Conservation (phyloP, 2,888 invertebrate species). For the Cabera pusaria region DNA sequence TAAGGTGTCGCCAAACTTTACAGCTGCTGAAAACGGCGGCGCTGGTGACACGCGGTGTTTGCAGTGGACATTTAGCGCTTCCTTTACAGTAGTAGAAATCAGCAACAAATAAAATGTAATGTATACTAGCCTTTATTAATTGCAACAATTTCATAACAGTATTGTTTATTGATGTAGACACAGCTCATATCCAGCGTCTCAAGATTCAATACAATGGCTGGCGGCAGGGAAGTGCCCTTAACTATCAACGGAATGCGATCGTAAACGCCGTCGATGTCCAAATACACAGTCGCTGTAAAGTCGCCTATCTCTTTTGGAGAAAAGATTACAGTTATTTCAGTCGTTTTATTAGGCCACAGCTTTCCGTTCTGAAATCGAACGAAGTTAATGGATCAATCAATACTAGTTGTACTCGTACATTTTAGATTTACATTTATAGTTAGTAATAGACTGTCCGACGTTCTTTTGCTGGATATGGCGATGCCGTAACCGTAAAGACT, state of each 20-base stretch:
- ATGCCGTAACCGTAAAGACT: too few species aligned
- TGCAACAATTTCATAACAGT: conserved; percentile 84
- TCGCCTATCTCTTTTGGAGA: conserved; percentile 77
- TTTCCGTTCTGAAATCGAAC: conserved; percentile 74
- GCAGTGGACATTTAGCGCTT: too few species aligned
- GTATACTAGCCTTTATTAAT: conserved; percentile 80
- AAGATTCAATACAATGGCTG: conserved; percentile 79
- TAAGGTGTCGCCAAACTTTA: too few species aligned
- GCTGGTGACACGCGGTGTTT: too few species aligned
- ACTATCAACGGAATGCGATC: conserved; percentile 78
- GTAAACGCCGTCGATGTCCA: conserved; percentile 83
- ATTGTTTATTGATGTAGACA: conserved; percentile 82
- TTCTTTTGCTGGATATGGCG: too few species aligned
- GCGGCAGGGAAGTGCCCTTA: conserved; percentile 82
- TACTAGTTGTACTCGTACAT: too few species aligned
- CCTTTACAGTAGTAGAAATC: too few species aligned
- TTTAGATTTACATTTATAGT: too few species aligned
- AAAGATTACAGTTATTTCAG: conserved; percentile 81
- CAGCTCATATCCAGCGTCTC: conserved; percentile 81
- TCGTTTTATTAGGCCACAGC: conserved; percentile 81
- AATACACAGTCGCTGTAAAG: conserved; percentile 74
- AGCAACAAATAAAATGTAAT: too few species aligned
- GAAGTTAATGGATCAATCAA: too few species aligned
- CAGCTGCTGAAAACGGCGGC: too few species aligned
- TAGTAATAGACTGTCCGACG: too few species aligned